Evolutionary conservation across 2,888 invertebrate species (phyloP), one percentile per base, ranked within the genome.

Genomic region (Cheilosia vernalis): DNA sequence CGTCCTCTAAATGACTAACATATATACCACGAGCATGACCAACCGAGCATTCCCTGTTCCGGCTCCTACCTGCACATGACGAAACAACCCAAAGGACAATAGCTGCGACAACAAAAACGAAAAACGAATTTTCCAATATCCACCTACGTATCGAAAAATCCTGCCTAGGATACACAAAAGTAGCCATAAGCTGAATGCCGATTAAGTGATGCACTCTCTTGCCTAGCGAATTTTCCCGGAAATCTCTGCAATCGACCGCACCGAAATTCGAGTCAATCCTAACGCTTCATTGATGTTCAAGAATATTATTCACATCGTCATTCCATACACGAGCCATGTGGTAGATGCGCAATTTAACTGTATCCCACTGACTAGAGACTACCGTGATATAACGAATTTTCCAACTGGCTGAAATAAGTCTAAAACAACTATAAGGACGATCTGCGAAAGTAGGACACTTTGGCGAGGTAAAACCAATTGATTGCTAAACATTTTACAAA

Each of bases 1-100:
- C 67, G 37, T 77, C 42, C 67, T 24, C 51, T 64, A 73, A 63
- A 67, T 53, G 24, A 19, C 72, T 33, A 55, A 77, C 66, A 60
- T 37, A 60, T 37, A 72, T 37, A 37, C 37, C 63, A 24, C 3
- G 2, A 24, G 3, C 24, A 27, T 27, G 17, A 69, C 69, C 33
- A 51, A 51, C 49, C 49, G 15, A 47, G 53, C 55, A 44, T 49
- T 49, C 40, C 30, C 51, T 55, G 19, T 17, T 40, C 17, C 24
- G 13, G 15, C 24, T 10, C 17, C 13, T 24, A 15, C 51, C 42
- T 42, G 51, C 37, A 64, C 51, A 55, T 72, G 21, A 66, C 37
- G 15, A 42, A 55, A 61, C 55, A 56, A 49, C 27, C 19, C 49
- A 42, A 42, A 61, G 51, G 27, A 37, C 17, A 60, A 40, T 55